phyloP scores from a whole-genome alignment of 2,797 vertebrate species.

The Adrianichthys oophorus region DNA sequence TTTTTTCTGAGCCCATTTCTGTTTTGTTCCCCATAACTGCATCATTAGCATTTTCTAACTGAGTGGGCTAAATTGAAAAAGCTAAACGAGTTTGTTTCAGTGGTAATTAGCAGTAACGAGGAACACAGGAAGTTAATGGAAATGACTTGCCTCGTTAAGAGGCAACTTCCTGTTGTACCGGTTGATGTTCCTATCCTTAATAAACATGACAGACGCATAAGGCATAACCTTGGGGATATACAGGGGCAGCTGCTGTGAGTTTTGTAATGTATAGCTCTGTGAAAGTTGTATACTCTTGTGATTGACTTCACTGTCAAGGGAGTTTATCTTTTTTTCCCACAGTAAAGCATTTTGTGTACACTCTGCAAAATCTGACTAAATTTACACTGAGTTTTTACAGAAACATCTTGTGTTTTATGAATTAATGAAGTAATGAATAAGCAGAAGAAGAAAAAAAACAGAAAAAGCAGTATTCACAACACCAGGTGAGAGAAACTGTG shows the following conservation, averaged over 20 bases:
- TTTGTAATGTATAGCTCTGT: constrained; percentile 32
- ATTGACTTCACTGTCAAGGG: neutral
- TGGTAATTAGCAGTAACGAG: constrained; percentile 80
- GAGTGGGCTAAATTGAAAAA: constrained; percentile 81
- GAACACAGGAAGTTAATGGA: constrained; percentile 82
- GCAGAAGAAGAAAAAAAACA: too few species aligned
- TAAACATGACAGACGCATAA: constrained; percentile 49
- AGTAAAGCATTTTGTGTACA: too few species aligned
- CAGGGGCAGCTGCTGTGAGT: constrained; percentile 10
- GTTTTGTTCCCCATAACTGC: constrained; percentile 68
- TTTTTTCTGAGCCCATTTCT: constrained; percentile 56
- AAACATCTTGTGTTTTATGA: too few species aligned
- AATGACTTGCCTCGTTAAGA: constrained; percentile 73
- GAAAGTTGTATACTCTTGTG: neutral
- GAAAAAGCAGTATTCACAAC: neutral
- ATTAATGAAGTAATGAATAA: too few species aligned
- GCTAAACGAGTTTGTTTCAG: constrained; percentile 79
- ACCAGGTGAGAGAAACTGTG: constrained; percentile 25
- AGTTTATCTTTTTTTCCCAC: too few species aligned
- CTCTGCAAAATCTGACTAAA: too few species aligned
- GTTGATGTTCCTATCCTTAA: constrained; percentile 68
- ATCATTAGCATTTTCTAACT: constrained; percentile 79
- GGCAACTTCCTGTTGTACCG: constrained; percentile 71
- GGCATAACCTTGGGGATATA: constrained; percentile 42
- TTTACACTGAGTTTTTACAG: too few species aligned